Conservation (phyloP, 2,888 invertebrate genomes). For the Cosmia trapezina region DNA sequence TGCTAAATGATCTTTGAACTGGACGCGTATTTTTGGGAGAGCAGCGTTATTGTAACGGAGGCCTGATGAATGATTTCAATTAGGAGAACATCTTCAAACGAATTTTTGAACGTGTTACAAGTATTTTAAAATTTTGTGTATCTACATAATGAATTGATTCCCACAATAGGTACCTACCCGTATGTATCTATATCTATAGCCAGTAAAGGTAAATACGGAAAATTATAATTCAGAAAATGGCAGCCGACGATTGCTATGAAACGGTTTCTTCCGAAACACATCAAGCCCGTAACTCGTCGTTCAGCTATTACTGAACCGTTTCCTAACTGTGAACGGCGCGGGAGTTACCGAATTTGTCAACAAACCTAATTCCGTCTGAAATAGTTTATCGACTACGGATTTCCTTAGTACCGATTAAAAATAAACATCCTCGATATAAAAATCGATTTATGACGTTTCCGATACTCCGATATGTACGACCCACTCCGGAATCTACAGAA, state of each 20-base stretch:
- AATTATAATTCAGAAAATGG: constrained; percentile 24
- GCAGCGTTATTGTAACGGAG: constrained; percentile 2
- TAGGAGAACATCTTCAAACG: constrained; percentile 10
- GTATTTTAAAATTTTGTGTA: constrained; percentile 3
- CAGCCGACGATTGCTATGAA: constrained; percentile 19
- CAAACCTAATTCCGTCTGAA: constrained; percentile 53
- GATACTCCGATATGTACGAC: constrained; percentile 41
- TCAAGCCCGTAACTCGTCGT: constrained; percentile 35
- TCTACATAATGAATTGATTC: neutral
- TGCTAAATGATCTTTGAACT: constrained; percentile 44
- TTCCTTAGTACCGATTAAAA: constrained; percentile 58
- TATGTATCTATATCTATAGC: neutral
- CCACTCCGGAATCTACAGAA: constrained; percentile 59
- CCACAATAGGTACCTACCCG: neutral
- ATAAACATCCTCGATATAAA: constrained; percentile 53
- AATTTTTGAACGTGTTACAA: constrained; percentile 6
- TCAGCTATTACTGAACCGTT: constrained; percentile 35
- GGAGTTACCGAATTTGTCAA: constrained; percentile 49
- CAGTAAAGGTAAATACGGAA: constrained; percentile 17
- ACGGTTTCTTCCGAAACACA: constrained; percentile 26
- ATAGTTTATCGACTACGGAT: constrained; percentile 45
- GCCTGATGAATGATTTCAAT: constrained; percentile 30
- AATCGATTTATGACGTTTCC: constrained; percentile 58
- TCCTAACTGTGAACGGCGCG: constrained; percentile 34
- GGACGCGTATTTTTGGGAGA: constrained; percentile 37